Percentiles rank a stretch among this genome's conserved stretches.
phyloP scores from a whole-genome alignment of 2,888 invertebrate genomes.

The Chamaedrilus cognettii region DNA sequence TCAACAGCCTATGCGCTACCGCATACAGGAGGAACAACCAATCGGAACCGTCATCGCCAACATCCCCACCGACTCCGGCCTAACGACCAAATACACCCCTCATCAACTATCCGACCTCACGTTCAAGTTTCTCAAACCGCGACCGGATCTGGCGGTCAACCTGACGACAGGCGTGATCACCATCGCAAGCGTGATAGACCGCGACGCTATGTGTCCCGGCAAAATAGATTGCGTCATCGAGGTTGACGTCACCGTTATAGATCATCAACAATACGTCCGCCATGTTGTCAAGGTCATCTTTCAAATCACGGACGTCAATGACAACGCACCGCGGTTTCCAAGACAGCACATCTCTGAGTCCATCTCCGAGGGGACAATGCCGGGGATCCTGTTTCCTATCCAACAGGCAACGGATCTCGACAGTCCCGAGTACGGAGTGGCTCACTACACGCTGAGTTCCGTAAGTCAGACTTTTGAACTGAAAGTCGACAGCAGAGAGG shows the following conservation, averaged over 20 bases:
- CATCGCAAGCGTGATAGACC: conserved; percentile 9
- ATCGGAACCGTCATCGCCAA: conserved; percentile 8
- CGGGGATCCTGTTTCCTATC: conserved; percentile 35
- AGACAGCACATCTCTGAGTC: conserved; percentile 20
- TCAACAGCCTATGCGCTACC: conserved; percentile 3
- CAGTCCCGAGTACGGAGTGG: conserved; percentile 86
- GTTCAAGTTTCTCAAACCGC: conserved; percentile 2
- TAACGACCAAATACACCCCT: not conserved
- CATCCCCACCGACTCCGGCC: conserved; percentile 2
- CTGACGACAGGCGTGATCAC: conserved; percentile 6
- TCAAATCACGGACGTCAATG: conserved; percentile 43
- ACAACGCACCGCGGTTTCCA: conserved; percentile 42
- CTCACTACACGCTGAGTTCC: conserved; percentile 23
- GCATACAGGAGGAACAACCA: conserved; percentile 4
- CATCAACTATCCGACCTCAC: not conserved
- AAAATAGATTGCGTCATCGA: conserved; percentile 15
- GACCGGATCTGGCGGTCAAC: conserved; percentile 3
- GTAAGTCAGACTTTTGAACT: conserved; percentile 15
- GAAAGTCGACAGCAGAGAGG: conserved; percentile 5
- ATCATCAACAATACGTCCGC: conserved; percentile 60
- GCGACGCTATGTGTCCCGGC: conserved; percentile 24
- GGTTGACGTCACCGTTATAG: conserved; percentile 21
- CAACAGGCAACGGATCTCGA: conserved; percentile 72
- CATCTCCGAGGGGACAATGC: conserved; percentile 35
- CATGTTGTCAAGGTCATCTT: conserved; percentile 46